These are phyloP conservation scores for Phenacoccus solenopsis DNA, from an alignment of 1,140 invertebrate species.

Conservation along the genomic window DNA sequence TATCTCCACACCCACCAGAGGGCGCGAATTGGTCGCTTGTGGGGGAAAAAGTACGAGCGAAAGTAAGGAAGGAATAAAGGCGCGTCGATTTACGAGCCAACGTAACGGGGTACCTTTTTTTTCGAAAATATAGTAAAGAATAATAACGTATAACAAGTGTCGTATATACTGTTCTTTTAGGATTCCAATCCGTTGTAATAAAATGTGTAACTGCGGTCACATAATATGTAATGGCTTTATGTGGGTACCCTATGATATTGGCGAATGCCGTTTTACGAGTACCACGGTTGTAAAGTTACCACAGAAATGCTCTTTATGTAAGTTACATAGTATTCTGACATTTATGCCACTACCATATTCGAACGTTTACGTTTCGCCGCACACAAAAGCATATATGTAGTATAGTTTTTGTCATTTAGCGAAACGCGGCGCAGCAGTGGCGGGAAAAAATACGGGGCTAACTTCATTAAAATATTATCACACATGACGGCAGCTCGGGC, in stretches of 20 bases:
- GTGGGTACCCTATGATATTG: constrained; percentile 11
- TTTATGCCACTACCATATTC: not conserved
- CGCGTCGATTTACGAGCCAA: not conserved
- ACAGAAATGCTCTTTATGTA: constrained; percentile 14
- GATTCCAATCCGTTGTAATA: constrained; percentile 9
- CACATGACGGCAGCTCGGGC: too few species aligned
- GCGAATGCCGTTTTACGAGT: constrained; percentile 13
- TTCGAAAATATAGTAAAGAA: constrained; percentile 3
- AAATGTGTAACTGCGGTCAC: constrained; percentile 16
- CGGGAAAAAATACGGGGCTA: not conserved
- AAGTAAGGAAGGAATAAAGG: not conserved
- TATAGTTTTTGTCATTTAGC: not conserved
- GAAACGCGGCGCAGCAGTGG: not conserved
- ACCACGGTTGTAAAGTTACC: constrained; percentile 13
- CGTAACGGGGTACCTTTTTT: not conserved
- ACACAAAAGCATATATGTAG: not conserved
- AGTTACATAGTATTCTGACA: constrained; percentile 12
- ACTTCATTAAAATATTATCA: too few species aligned
- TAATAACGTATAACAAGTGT: constrained; percentile 12
- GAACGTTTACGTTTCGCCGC: not conserved
- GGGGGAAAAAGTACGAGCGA: too few species aligned
- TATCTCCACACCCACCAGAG: too few species aligned
- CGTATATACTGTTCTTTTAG: constrained; percentile 13
- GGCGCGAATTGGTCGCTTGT: too few species aligned
- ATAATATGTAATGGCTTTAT: constrained; percentile 17